Evolutionary conservation across 1,140 invertebrate genomes (phyloP).

Genomic region (Mesaphorura yosii): DNA sequence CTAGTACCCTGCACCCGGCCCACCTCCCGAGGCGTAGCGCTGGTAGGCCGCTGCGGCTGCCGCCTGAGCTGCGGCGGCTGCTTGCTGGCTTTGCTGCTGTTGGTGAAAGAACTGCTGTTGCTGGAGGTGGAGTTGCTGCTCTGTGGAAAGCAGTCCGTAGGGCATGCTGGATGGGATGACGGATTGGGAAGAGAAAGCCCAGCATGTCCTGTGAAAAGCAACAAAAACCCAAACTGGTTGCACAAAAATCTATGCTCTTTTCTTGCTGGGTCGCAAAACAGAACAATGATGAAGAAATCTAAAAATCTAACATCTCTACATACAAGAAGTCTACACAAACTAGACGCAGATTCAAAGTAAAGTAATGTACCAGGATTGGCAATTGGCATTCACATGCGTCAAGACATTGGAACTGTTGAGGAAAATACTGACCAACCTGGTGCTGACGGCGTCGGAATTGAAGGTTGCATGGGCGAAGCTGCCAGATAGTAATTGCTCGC

Average conservation of each 20-base stretch:
- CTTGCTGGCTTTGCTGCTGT: slow-evolving; percentile 26
- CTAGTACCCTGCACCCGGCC: slow-evolving; percentile 10
- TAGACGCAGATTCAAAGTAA: not conserved
- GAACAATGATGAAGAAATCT: not conserved
- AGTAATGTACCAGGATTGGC: too few relatives aligned
- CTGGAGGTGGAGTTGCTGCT: slow-evolving; percentile 22
- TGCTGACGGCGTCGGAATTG: slow-evolving; percentile 24
- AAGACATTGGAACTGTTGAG: slow-evolving; percentile 7
- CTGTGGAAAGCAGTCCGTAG: slow-evolving; percentile 24
- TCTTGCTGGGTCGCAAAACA: not conserved
- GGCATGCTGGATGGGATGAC: slow-evolving; percentile 31
- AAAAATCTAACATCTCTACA: not conserved
- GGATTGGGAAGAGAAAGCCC: slow-evolving; percentile 32
- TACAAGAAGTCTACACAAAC: not conserved
- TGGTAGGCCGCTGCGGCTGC: slow-evolving; percentile 27
- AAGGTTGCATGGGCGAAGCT: slow-evolving; percentile 14
- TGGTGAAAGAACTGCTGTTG: slow-evolving; percentile 18
- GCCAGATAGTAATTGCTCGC: slow-evolving; percentile 18
- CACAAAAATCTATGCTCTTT: slow-evolving; percentile 23
- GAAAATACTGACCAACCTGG: slow-evolving; percentile 32
- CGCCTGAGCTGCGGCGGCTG: slow-evolving; percentile 13
- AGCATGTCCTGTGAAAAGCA: slow-evolving; percentile 30
- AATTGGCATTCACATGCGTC: too few relatives aligned
- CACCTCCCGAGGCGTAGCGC: slow-evolving; percentile 21
- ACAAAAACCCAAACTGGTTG: slow-evolving; percentile 29